Conservation (phyloP, 2,113 vertebrate genomes). For the Callospermophilus lateralis region DNA sequence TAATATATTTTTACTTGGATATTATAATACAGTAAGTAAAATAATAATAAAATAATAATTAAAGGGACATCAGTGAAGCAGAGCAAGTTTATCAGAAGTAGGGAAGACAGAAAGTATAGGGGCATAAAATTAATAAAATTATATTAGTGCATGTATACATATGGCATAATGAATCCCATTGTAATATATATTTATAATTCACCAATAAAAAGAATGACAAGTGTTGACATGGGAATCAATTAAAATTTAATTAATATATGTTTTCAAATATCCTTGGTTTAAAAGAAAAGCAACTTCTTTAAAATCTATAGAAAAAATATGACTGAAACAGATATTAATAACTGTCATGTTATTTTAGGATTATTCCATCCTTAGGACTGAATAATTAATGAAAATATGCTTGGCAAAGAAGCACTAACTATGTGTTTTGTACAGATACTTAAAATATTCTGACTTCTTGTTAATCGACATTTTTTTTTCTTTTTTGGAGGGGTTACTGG, state of each 20-base stretch:
- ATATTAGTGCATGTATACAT: too few relatives aligned
- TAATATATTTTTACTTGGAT: neutral
- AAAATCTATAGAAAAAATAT: neutral
- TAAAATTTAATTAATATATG: neutral
- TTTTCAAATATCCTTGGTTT: neutral
- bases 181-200: too few relatives aligned
- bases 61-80: too few relatives aligned
- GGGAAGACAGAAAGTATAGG: too few relatives aligned
- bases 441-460: neutral
- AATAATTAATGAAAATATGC: neutral
- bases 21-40: neutral
- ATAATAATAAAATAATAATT: too few relatives aligned
- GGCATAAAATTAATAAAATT: too few relatives aligned
- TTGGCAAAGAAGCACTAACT: slow-evolving; percentile 19
- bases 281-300: neutral
- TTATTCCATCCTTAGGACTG: neutral
- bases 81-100: too few relatives aligned
- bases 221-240: neutral
- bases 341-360: neutral
- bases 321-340: neutral
- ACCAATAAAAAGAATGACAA: too few relatives aligned
- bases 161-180: too few relatives aligned
- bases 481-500: neutral
- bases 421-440: neutral
- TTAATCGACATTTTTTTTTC: neutral